These are phyloP conservation scores for Laterallus jamaicensis DNA, from an alignment of 2,113 vertebrate genomes.

Conservation along the genomic window DNA sequence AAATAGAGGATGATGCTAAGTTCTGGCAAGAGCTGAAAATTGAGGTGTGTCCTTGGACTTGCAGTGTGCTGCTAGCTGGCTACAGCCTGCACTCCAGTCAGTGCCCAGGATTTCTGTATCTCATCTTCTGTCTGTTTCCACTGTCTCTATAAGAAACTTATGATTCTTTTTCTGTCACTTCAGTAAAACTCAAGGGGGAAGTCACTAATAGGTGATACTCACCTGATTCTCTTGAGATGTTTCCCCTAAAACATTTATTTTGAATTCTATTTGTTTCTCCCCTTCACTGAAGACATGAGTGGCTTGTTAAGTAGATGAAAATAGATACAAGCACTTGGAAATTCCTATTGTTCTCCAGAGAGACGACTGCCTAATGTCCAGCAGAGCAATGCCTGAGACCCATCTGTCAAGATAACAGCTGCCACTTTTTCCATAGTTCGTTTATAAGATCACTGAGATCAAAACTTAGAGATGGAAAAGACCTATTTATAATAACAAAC, in stretches of 20 bases:
- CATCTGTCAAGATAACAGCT: slow-evolving; percentile 66
- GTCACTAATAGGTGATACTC: not conserved
- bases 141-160: not conserved
- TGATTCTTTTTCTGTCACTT: not conserved
- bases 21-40: not conserved
- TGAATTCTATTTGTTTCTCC: not conserved
- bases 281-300: not conserved
- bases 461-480: slow-evolving; percentile 55
- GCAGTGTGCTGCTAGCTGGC: not conserved
- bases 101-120: not conserved
- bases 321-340: slow-evolving; percentile 32
- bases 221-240: not conserved
- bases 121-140: not conserved
- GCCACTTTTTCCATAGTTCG: slow-evolving; percentile 41
- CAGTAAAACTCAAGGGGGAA: not conserved
- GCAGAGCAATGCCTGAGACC: not conserved
- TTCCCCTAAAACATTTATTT: not conserved
- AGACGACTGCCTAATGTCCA: slow-evolving; percentile 10
- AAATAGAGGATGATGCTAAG: not conserved
- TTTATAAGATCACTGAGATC: slow-evolving; percentile 44
- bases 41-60: not conserved
- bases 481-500: slow-evolving; percentile 57
- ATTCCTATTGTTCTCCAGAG: slow-evolving; percentile 56
- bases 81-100: not conserved
- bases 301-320: slow-evolving; percentile 18